Percentiles rank a stretch among this genome's conserved stretches.
phyloP scores from a whole-genome alignment of 2,113 vertebrate genomes.

The Peromyscus leucopus region DNA sequence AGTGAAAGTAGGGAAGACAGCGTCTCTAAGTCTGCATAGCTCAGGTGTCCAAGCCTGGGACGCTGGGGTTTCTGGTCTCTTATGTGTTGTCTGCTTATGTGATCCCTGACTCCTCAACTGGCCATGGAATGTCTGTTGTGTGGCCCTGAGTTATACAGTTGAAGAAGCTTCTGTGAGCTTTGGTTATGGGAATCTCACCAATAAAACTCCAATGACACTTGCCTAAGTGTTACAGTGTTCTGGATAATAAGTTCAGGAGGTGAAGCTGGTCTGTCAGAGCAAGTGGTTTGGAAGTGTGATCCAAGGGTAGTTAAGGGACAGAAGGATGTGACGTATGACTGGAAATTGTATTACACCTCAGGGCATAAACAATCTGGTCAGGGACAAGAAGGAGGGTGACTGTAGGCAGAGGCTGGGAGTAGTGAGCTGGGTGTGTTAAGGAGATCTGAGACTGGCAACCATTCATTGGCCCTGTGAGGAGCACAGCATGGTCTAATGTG shows the following conservation, averaged over 20 bases:
- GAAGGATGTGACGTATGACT: background rate
- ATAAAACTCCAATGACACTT: background rate
- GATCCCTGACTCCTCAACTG: background rate
- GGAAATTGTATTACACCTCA: background rate
- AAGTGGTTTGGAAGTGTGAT: background rate
- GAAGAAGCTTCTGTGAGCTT: background rate
- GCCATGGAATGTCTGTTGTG: background rate
- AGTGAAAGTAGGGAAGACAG: background rate
- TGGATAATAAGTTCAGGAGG: background rate
- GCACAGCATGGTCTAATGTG: rapidly evolving
- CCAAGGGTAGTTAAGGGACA: background rate
- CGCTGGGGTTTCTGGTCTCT: background rate
- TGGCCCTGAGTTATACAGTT: rapidly evolving
- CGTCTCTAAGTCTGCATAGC: background rate
- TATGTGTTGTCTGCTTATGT: background rate
- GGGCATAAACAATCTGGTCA: background rate
- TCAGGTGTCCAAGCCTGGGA: background rate
- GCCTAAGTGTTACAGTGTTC: background rate
- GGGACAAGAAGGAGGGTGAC: background rate
- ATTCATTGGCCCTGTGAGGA: rapidly evolving
- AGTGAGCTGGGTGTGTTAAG: too few relatives aligned
- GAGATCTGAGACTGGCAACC: background rate
- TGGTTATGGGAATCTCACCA: background rate
- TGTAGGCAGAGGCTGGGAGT: background rate
- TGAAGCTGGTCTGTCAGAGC: background rate